Evolutionary conservation across 2,888 invertebrate genomes (phyloP), one percentile per base, ranked within the genome.

Genomic region (Spisula solida): DNA sequence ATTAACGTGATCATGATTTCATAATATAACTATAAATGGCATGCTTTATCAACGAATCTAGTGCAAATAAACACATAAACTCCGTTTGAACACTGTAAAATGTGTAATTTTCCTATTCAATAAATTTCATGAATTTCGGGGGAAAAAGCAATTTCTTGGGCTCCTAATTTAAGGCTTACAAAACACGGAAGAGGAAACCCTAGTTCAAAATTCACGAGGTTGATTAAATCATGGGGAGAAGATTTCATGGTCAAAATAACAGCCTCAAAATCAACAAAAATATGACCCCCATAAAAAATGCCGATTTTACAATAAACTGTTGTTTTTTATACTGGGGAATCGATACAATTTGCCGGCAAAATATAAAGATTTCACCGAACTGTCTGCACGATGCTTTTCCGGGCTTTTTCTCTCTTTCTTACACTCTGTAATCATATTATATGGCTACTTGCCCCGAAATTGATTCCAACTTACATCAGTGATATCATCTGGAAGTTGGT

Each of bases 351-450:
- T 34, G n/a, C 66, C 31, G n/a, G n/a, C 84, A 84, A 84, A 75
- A 55, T 84, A 84, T 78, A 84, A 84, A 51, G 84, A 84, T 84
- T 84, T 84, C 75, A 78, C 51, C 70, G 66, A 29, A 47, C 55
- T 31, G 84, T 84, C 84, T 84, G 51, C 78, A 78, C 29, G 14
- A 12, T 25, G 29, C 31, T 84, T 84, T 78, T 70, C 25, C 18
- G 10, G 18, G 20, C 34, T 5, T 82, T 84, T 84, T 75, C n/a
- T 78, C 51, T 18, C 51, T 14, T 20, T 78, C n/a, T 66, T 66
- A 78, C 47, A 84, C 75, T 51, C 8, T n/a, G 29, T 84, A 84
- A 84, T 84, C 55, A 51, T 84, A 78, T 78, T 84, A 84, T 14
- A 29, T 70, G 70, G 70, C 41, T 51, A 84, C 75, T 84, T 84